phyloP scores from a whole-genome alignment of 2,113 vertebrate species.

The Oncorhynchus masou region DNA sequence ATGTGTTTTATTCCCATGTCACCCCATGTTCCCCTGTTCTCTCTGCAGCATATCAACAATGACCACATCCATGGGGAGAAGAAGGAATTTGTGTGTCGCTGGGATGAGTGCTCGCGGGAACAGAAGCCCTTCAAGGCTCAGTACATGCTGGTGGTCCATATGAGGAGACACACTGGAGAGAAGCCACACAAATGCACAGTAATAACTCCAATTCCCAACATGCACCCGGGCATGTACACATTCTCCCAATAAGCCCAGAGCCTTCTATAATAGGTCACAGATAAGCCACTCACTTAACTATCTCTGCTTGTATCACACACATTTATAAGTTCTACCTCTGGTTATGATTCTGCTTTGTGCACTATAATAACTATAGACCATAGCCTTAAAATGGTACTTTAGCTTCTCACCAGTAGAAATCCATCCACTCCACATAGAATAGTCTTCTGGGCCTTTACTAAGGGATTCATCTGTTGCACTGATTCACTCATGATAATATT shows the following conservation, averaged over 20 bases:
- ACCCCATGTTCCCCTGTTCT: conserved; percentile 16
- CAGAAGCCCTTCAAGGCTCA: conserved; percentile 99
- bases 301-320: not conserved
- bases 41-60: conserved; percentile 92
- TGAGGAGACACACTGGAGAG: conserved; percentile 95
- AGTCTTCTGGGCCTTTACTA: conserved; percentile 22
- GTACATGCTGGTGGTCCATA: conserved; percentile 99
- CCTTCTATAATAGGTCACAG: no score
- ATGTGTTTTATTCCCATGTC: not conserved
- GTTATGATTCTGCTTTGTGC: not conserved
- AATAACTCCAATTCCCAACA: conserved; percentile 53
- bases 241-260: not conserved
- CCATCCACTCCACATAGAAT: conserved; percentile 43
- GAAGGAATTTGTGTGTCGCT: conserved; percentile 98
- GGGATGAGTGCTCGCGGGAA: conserved; percentile 93
- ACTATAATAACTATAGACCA: not conserved
- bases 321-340: not conserved
- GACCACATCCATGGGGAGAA: conserved; percentile 99
- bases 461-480: conserved; percentile 36
- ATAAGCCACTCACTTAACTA: no score
- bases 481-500: conserved; percentile 49
- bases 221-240: not conserved
- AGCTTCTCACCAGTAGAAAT: conserved; percentile 9
- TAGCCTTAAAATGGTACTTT: not conserved
- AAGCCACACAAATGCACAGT: conserved; percentile 98